Base-by-base conservation (phyloP, 2,797 vertebrate genomes). In the Cirrhinus mrigala region DNA sequence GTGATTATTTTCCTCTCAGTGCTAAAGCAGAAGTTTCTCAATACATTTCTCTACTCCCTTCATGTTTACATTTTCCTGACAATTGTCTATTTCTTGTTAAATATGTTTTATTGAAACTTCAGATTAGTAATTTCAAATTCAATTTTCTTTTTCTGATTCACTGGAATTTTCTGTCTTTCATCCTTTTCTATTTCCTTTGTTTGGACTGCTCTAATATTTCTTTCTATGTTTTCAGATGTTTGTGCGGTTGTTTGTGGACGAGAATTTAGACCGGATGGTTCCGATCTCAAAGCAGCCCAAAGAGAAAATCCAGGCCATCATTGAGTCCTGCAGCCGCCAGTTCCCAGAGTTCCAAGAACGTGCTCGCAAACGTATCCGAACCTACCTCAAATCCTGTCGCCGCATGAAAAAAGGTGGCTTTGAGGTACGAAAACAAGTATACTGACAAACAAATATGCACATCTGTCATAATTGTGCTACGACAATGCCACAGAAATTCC, bases 241-340 rank as follows among this genome's bases (percentile, higher is more conserved):
- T 0, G 97, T 97, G 85, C 96, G 98, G 82, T 97, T 99, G 91
- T 99, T 99, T 40, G 98, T 99, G 95, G 98, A 99, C 0, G 98
- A 99, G 95, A 99, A 99, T 93, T 94, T 99, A 93, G 98, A 99
- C 94, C 95, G 98, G 87, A 99, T 99, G 98, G 98, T 99, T 89
- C 98, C 98, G 92, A 99, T 99, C 93, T 99, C 98, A 91, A 99
- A 99, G 92, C 98, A 99, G 93, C 98, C 98, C 94, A 99, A 99
- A 95, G 98, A 99, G 94, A 99, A 99, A 94, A 99, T 99, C 94
- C 98, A 99, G 95, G 98, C 98, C 94, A 99, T 99, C 93, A 99
- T 99, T 0, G 98, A 99, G 93, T 99, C 98, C 50, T 99, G 98
- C 90, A 97, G 98, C 92, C 96, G 98, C 81, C 98, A 99, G 94